Evolutionary conservation across 37 sponge, comb jelly and placozoan genomes (phyloP).

Genomic region (Tethya wilhelma): DNA sequence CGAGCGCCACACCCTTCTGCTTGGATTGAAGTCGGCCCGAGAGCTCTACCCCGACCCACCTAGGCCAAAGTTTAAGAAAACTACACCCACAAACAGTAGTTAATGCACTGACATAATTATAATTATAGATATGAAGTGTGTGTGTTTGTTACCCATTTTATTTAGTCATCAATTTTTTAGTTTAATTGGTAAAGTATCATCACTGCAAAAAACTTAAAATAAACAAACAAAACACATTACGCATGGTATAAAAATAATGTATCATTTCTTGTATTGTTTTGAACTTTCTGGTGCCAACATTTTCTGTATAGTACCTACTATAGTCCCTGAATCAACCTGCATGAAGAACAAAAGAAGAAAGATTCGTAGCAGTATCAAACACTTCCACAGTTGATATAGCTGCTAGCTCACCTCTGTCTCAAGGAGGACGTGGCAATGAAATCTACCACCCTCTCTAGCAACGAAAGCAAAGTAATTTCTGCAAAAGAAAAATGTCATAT

Average conservation of each 20-base stretch:
- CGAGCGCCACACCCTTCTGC: conserved; percentile 52
- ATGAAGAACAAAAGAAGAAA: background rate
- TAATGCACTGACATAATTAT: background rate
- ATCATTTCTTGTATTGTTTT: conserved; percentile 1
- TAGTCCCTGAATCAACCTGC: conserved; percentile 61
- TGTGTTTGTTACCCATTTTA: background rate
- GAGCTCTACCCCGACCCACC: conserved; percentile 44
- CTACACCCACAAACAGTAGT: background rate
- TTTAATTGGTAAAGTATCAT: too few species aligned
- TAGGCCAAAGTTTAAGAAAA: background rate
- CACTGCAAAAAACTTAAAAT: background rate
- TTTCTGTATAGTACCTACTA: conserved; percentile 52
- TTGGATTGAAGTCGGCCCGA: conserved; percentile 48
- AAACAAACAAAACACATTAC: background rate
- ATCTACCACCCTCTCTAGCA: conserved; percentile 45
- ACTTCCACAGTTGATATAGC: background rate
- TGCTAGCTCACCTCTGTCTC: conserved; percentile 38
- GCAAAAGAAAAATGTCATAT: background rate
- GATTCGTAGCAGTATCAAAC: background rate
- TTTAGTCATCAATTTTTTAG: too few species aligned
- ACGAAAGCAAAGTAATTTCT: conserved; percentile 73
- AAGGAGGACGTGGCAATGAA: conserved; percentile 48
- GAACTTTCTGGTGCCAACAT: conserved; percentile 31
- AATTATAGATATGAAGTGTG: background rate
- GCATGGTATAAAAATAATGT: background rate